Conservation (phyloP, 1,140 invertebrate genomes). For the Hyposmocoma kahamanoa region DNA sequence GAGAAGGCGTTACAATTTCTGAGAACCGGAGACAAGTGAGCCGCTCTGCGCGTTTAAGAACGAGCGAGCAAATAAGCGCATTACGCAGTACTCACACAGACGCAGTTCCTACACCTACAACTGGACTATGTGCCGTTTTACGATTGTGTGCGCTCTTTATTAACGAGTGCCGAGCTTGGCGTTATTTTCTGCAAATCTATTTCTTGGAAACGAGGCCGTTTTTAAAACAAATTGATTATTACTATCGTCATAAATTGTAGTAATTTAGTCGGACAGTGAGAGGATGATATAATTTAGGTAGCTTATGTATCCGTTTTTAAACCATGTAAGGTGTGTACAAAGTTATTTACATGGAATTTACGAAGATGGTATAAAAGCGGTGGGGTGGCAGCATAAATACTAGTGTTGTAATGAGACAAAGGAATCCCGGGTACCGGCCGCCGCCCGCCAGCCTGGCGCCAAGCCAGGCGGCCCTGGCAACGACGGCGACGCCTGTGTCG, state of each 20-base stretch:
- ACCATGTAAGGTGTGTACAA: too few relatives aligned
- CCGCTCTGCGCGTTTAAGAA: conserved; percentile 52
- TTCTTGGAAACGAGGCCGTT: background rate
- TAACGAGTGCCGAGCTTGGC: conserved; percentile 2
- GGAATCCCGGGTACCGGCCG: conserved; percentile 64
- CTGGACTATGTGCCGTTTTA: conserved; percentile 17
- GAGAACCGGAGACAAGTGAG: conserved; percentile 67
- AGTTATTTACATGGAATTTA: too few relatives aligned
- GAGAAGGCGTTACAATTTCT: conserved; percentile 72
- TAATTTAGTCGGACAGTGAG: too few relatives aligned
- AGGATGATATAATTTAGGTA: too few relatives aligned
- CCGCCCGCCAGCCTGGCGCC: conserved; percentile 70
- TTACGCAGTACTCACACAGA: conserved; percentile 58
- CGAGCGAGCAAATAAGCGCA: conserved; percentile 61
- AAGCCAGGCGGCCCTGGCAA: conserved; percentile 66
- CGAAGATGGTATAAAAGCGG: too few relatives aligned
- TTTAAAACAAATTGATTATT: too few relatives aligned
- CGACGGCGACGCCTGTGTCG: conserved; percentile 58
- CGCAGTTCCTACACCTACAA: conserved; percentile 19
- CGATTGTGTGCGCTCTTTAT: conserved; percentile 28
- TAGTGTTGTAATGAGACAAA: conserved; percentile 60
- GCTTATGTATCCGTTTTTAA: too few relatives aligned
- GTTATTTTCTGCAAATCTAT: background rate
- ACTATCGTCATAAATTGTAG: too few relatives aligned
- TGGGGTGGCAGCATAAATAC: background rate